Evolutionary conservation across 2,888 invertebrate genomes (phyloP).

Genomic region (Parnassius apollo): DNA sequence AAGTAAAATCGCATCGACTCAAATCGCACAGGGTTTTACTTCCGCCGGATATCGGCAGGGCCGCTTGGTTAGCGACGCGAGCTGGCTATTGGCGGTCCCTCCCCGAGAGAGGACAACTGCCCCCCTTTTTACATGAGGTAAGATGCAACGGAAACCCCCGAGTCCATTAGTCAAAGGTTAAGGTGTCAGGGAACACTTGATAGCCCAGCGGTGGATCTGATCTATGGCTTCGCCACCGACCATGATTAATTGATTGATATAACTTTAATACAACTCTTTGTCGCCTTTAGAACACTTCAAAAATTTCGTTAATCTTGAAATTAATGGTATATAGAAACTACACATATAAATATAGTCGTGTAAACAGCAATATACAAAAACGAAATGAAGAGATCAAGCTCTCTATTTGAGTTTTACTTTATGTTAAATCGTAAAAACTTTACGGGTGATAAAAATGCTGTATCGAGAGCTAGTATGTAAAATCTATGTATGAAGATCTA

Average conservation of each 20-base stretch:
- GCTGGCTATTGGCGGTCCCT: no score
- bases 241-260: background rate
- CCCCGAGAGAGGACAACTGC: no score
- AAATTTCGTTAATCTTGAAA: slow-evolving; percentile 7
- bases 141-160: no score
- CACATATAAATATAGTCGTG: slow-evolving; percentile 3
- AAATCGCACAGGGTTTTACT: no score
- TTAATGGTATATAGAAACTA: slow-evolving; percentile 4
- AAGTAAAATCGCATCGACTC: no score
- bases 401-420: slow-evolving; percentile 54
- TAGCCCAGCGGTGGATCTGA: no score
- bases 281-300: slow-evolving; percentile 9
- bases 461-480: slow-evolving; percentile 10
- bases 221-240: no score
- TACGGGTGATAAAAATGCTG: slow-evolving; percentile 11
- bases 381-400: slow-evolving; percentile 67
- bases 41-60: no score
- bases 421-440: slow-evolving; percentile 36
- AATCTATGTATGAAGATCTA: slow-evolving; percentile 13
- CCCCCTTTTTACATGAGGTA: no score
- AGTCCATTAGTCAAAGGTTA: no score
- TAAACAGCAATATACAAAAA: slow-evolving; percentile 62
- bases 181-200: no score
- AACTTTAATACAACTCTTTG: background rate
- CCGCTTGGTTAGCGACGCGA: no score